phyloP scores from a whole-genome alignment of 2,113 vertebrate genomes.

The Cheirogaleus medius region DNA sequence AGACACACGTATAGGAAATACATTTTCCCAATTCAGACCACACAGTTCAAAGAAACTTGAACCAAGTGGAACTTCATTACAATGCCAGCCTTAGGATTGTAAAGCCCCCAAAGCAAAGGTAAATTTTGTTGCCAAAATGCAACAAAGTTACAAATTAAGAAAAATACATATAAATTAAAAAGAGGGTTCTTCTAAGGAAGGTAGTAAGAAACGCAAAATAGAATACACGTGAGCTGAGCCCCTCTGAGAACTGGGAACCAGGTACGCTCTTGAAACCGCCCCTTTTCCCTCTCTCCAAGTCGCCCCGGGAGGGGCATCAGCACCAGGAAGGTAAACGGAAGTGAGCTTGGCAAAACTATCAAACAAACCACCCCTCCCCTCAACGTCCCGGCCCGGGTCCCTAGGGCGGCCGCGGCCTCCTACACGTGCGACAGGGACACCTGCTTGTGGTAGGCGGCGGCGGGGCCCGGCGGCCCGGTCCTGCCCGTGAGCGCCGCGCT shows the following conservation, averaged over 20 bases:
- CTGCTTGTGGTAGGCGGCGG: conserved; percentile 94
- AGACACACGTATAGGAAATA: conserved; percentile 51
- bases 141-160: conserved; percentile 72
- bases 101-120: conserved; percentile 65
- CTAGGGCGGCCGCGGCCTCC: neutral
- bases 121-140: conserved; percentile 78
- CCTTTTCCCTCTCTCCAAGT: neutral
- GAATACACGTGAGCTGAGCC: conserved; percentile 39
- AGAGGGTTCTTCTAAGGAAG: conserved; percentile 28
- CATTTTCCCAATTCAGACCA: conserved; percentile 56
- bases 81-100: conserved; percentile 51
- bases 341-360: conserved; percentile 65
- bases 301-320: conserved; percentile 53
- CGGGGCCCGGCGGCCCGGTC: conserved; percentile 81
- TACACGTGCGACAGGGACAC: conserved; percentile 91
- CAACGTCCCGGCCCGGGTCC: neutral
- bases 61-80: conserved; percentile 56
- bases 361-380: neutral
- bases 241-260: conserved; percentile 10
- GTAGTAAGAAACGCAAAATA: conserved; percentile 53
- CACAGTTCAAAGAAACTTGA: conserved; percentile 66
- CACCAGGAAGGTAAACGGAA: conserved; percentile 67
- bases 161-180: conserved; percentile 76
- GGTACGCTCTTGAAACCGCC: neutral
- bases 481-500: conserved; percentile 89